phyloP scores from a whole-genome alignment of 2,113 vertebrate species.

The Neomonachus schauinslandi region DNA sequence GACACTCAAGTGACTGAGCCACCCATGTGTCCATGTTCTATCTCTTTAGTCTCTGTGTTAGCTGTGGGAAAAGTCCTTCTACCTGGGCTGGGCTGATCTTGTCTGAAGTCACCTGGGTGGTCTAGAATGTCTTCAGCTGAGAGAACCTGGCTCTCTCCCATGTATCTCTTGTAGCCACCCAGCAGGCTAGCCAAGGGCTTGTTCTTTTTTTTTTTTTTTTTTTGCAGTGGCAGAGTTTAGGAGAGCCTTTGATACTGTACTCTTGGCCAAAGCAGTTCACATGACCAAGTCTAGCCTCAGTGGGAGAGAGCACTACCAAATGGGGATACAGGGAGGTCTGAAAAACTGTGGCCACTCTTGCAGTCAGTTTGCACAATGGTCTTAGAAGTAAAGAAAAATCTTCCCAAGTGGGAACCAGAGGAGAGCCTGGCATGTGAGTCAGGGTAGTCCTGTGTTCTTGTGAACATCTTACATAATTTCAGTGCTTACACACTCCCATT shows the following conservation, averaged over 20 bases:
- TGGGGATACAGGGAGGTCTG: neutral
- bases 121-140: constrained; percentile 1
- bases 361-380: neutral
- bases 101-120: neutral
- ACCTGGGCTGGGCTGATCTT: neutral
- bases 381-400: neutral
- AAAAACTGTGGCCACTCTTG: neutral
- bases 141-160: neutral
- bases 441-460: neutral
- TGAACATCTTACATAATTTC: neutral
- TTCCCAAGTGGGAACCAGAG: neutral
- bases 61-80: neutral
- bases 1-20: neutral
- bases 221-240: neutral
- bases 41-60: neutral
- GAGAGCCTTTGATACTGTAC: neutral
- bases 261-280: neutral
- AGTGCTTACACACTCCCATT: neutral
- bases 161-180: neutral
- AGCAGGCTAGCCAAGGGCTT: neutral
- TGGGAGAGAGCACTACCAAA: neutral
- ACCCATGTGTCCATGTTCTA: neutral
- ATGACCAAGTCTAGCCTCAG: neutral
- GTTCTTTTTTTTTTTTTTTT: neutral
- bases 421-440: neutral